Base-by-base conservation (phyloP, 2,797 vertebrate species). In the Danio kyathit region DNA sequence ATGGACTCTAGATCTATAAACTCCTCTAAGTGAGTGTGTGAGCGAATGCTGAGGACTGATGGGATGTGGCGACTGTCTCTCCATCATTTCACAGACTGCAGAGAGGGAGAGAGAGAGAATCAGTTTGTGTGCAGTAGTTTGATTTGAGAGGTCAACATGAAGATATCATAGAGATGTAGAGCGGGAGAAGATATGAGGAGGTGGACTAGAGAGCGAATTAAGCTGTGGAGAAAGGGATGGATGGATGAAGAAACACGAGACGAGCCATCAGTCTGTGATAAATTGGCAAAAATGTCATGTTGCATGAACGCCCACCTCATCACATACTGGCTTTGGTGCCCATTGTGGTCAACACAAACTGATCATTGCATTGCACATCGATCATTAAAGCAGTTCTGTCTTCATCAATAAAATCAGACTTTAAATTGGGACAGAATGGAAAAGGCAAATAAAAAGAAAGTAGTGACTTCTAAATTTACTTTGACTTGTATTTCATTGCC, bases 11-110 rank as follows among this genome's bases (percentile, higher is more conserved):
- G 59, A 46, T 67, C 40, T 43, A 46, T 63, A 56, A 67, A 71
- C 76, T 71, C 56, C 46, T 41, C n/a, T 79, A 43, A 79, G 76
- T 79, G 65, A 59, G 44, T 69, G 65, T 79, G 76, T 69, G 65
- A 21, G 71, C 17, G 41, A 44, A 59, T 43, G 65, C 16, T 12
- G 0, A 41, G 48, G 44, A 75, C 29, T 38, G 29, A 64, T 64
- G 74, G 74, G 74, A 76, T 66, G 56, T 76, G 74, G 46, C 5
- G 13, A 71, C 43, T 70, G 44, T 74, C 79, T 75, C 64, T 67
- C 56, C 7, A 48, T 12, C 46, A 48, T 48, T 48, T 48, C 46
- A 49, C 21, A 19, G 14, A 76, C n/a, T 46, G 46, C 7, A 48
- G 46, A 48, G 46, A 48, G 46, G 48, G 72, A 59, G 72, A 57